Evolutionary conservation across 64 coral and sea anemone species (phyloP).

Genomic region (Dendronephthya gigantea): DNA sequence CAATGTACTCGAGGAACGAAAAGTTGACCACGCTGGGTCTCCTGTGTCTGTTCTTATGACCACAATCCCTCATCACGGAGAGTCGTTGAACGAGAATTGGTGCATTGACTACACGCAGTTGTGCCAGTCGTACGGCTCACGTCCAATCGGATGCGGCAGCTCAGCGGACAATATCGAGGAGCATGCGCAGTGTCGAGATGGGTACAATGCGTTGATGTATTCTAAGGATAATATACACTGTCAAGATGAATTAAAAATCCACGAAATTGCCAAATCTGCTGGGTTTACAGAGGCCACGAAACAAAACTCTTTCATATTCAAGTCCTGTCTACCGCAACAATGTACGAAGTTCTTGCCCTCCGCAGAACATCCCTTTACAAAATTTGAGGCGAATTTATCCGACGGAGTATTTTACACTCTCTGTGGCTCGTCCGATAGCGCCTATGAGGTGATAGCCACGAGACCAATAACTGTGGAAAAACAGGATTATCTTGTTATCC

Average conservation of each 20-base stretch:
- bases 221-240: background rate
- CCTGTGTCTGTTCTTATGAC: constrained; percentile 16
- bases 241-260: background rate
- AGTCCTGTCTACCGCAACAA: constrained; percentile 1
- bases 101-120: constrained; percentile 23
- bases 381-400: background rate
- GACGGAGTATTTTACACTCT: constrained; percentile 25
- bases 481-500: constrained; percentile 4
- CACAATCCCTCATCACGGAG: background rate
- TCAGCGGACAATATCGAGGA: background rate
- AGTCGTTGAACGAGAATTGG: constrained; percentile 24
- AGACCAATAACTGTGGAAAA: background rate
- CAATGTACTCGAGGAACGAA: background rate
- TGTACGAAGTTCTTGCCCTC: constrained; percentile 20
- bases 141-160: constrained; percentile 18
- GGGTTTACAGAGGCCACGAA: constrained; percentile 31
- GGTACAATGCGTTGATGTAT: constrained; percentile 34
- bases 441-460: constrained; percentile 24
- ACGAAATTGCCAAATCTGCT: constrained; percentile 22
- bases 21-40: background rate
- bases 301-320: constrained; percentile 35
- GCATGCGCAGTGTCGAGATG: constrained; percentile 29
- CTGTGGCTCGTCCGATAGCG: constrained; percentile 10
- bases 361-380: background rate
- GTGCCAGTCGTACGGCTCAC: constrained; percentile 22